Base-by-base conservation (phyloP, 2,888 invertebrate species). In the Apamea monoglypha region DNA sequence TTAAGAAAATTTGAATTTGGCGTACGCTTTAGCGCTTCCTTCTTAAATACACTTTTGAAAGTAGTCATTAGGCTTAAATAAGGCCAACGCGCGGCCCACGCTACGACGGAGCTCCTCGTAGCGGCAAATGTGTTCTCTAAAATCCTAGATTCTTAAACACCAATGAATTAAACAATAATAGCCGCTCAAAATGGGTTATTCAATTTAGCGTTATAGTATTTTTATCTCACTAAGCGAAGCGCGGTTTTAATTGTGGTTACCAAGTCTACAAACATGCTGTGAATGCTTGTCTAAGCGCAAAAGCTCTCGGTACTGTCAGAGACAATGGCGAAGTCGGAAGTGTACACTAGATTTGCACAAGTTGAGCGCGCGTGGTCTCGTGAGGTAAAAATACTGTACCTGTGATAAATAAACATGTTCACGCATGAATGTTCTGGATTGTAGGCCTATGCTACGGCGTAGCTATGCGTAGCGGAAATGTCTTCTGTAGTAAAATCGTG, bases 61-160 rank as follows among this genome's bases (percentile, higher is more conserved):
- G 16, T 69, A 32, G 32, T 25, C 32, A 50, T 29, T 3, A 25
- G 32, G 12, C 18, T n/a, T 50, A 16, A 36, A 40, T 18, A 40
- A n/a, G 25, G 21, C 21, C 8, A n/a, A 36, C 5, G n/a, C 18
- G 36, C 32, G 8, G 73, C 4, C 7, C 36, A 29, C 16, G 29
- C n/a, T 74, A 74, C 74, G 47, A n/a, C 66, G 66, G 59, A 53
- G 76, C 63, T 36, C 7, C 29, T 53, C 40, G 76, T 64, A 47
- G 76, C 32, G 44, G 25, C 0, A 44, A 40, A 44, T 40, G 2
- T 29, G 25, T 64, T 32, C 14, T 77, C 14, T 50, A 32, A 53
- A 44, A 29, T 18, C 44, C 18, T 14, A 64, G 36, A n/a, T 44
- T n/a, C n/a, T 77, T 32, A 76, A 32, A 18, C 10, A 68, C 18